Percentiles rank a stretch among this genome's conserved stretches.
Conservation (phyloP, 2,113 vertebrate genomes). For the Tinamus guttatus region DNA sequence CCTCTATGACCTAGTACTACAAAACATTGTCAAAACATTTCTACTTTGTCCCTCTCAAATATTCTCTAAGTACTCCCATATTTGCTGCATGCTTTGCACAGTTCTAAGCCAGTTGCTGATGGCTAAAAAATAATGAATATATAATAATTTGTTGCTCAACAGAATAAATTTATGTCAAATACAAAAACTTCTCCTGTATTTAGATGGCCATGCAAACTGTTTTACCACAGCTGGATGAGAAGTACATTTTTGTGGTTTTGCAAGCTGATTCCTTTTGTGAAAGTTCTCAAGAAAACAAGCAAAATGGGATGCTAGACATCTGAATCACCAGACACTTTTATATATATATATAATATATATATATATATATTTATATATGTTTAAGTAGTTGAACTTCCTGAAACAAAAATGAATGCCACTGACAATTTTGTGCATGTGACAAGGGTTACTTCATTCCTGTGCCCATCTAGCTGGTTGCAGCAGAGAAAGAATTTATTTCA, state of each 20-base stretch:
- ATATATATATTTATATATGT: not conserved
- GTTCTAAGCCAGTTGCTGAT: not conserved
- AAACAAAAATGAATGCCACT: not conserved
- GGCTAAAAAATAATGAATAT: not conserved
- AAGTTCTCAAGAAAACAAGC: slow-evolving; percentile 60
- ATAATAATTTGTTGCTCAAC: not conserved
- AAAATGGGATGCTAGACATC: slow-evolving; percentile 64
- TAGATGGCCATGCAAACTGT: not conserved
- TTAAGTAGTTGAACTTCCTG: slow-evolving; percentile 25
- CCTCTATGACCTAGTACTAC: not conserved
- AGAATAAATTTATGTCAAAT: not conserved
- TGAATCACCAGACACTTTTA: slow-evolving; percentile 59
- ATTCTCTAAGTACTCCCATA: not conserved
- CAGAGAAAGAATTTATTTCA: not conserved
- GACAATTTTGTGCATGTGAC: not conserved
- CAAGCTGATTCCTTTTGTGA: slow-evolving; percentile 45
- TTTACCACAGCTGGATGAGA: slow-evolving; percentile 30
- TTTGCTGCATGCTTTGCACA: not conserved
- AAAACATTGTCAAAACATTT: not conserved
- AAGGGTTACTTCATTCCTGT: not conserved
- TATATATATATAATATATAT: too few species aligned
- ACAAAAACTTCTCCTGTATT: not conserved
- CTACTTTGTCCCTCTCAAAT: not conserved
- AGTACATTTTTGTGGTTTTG: slow-evolving; percentile 73
- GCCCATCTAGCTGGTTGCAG: not conserved